Conservation (phyloP, 2,113 vertebrate genomes). For the Chaetodon trifascialis region DNA sequence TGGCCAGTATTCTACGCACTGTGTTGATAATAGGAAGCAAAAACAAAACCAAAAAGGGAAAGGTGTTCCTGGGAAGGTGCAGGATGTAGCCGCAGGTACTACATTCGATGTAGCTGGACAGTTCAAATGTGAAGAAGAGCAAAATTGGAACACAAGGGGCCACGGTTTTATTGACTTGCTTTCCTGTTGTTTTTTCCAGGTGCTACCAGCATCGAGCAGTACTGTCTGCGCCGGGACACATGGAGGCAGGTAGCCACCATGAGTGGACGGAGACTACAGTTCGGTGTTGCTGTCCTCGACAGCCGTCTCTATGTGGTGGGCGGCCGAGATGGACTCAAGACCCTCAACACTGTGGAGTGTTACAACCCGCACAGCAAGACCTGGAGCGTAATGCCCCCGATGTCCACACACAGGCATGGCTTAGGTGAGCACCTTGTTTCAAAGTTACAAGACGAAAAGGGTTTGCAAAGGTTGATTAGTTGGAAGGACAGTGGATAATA, state of each 20-base stretch:
- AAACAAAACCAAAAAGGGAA: not conserved
- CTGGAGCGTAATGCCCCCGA: conserved; percentile 98
- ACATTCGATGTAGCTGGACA: not conserved
- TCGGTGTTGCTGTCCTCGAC: conserved; percentile 94
- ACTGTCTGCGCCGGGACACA: conserved; percentile 93
- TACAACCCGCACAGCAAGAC: conserved; percentile 96
- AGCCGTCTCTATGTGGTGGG: conserved; percentile 96
- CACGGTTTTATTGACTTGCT: not conserved
- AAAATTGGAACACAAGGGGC: not conserved
- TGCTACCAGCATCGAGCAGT: conserved; percentile 98
- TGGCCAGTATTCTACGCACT: not conserved
- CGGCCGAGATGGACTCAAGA: conserved; percentile 96
- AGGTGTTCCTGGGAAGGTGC: not conserved
- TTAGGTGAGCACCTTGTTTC: conserved; percentile 84
- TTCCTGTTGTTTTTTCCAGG: conserved; percentile 78
- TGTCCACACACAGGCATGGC: conserved; percentile 98
- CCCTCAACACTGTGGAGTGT: conserved; percentile 97
- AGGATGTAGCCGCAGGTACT: not conserved
- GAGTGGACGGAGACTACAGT: conserved; percentile 96
- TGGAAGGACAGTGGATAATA: not conserved
- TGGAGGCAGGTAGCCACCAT: conserved; percentile 97
- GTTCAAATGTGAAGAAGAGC: not conserved
- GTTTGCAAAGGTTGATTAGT: not conserved
- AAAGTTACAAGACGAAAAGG: not conserved
- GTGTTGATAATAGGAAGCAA: not conserved